These are phyloP conservation scores for Coenonympha glycerion DNA, from an alignment of 2,888 invertebrate genomes.

Conservation along the genomic window DNA sequence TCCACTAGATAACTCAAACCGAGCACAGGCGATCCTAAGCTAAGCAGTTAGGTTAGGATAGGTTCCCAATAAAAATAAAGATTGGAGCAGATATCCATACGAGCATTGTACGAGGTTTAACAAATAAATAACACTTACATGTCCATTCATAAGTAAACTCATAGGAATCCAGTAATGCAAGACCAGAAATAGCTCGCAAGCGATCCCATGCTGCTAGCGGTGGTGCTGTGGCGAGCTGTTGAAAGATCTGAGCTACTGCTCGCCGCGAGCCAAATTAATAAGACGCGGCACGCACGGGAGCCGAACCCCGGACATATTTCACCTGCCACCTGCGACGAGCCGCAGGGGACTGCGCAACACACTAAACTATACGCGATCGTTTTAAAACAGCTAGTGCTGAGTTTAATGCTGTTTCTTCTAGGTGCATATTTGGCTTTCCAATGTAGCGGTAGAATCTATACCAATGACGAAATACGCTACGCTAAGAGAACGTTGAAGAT, in stretches of 20 bases:
- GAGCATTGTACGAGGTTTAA: neutral
- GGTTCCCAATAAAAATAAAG: too few species aligned
- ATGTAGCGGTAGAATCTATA: too few species aligned
- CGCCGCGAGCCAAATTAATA: slow-evolving; percentile 52
- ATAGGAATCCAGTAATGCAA: slow-evolving; percentile 10
- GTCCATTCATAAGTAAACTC: slow-evolving; percentile 5
- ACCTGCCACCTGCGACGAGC: slow-evolving; percentile 21
- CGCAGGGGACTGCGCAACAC: slow-evolving; percentile 6
- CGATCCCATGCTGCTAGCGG: slow-evolving; percentile 23
- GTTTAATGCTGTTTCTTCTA: neutral
- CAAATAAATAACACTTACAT: neutral
- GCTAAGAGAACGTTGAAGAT: too few species aligned
- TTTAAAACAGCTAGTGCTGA: neutral
- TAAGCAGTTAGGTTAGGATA: too few species aligned
- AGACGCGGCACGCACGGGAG: slow-evolving; percentile 45
- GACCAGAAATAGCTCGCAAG: slow-evolving; percentile 12
- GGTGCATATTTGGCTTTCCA: too few species aligned
- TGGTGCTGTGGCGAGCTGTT: slow-evolving; percentile 10
- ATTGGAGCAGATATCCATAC: too few species aligned
- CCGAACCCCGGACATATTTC: slow-evolving; percentile 46
- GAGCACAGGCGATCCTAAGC: too few species aligned
- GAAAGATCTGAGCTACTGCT: slow-evolving; percentile 23
- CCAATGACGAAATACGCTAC: too few species aligned
- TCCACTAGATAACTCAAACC: too few species aligned
- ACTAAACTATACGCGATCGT: slow-evolving; percentile 1